Evolutionary conservation across 1,140 invertebrate genomes (phyloP), one percentile per base, ranked within the genome.

Genomic region (Calephelis nemesis): DNA sequence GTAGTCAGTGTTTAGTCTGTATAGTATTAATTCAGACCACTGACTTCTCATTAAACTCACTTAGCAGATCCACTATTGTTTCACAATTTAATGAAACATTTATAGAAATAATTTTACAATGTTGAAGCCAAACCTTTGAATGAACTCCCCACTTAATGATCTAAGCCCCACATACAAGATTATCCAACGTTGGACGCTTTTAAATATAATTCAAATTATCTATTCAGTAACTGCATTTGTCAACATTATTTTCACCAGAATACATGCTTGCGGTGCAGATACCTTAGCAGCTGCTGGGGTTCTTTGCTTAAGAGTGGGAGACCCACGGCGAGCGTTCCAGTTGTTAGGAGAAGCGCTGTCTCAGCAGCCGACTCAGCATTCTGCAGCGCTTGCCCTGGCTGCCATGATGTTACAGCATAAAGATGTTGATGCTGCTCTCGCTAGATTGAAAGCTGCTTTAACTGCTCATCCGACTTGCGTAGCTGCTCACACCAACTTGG

Each of bases 391-490:
- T 2, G 86, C 87, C 0, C 67, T 91, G 3, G 89, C 87, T 0
- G 89, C 89, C 13, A 90, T 91, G 87, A 82, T 91, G 84, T 69
- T 90, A 40, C 84, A 89, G 63, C 87, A 91, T 50, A 83, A 72
- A 67, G 88, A 91, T 52, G 47, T 82, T 3, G 85, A 88, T 40
- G 87, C 88, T 2, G 81, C 79, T 0, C 68, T 91, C 9, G 81
- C 86, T 5, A 81, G 88, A 30, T 74, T 91, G 1, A 90, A 86
- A 72, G 81, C 81, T 5, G 88, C 88, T 2, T 66, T 91, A 12
- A 62, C 79, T 0, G 87, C 84, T 0, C 88, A 91, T 62, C 85
- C 87, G 0, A 79, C 77, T 0, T 91, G 88, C 62, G 87, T 91
- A 0, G 88, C 88, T 2, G 87, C 86, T 3, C 86, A 91, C 19